Evolutionary conservation across 2,113 vertebrate genomes (phyloP), one percentile per base, ranked within the genome.

Genomic region (Gnathonemus longibarbis): DNA sequence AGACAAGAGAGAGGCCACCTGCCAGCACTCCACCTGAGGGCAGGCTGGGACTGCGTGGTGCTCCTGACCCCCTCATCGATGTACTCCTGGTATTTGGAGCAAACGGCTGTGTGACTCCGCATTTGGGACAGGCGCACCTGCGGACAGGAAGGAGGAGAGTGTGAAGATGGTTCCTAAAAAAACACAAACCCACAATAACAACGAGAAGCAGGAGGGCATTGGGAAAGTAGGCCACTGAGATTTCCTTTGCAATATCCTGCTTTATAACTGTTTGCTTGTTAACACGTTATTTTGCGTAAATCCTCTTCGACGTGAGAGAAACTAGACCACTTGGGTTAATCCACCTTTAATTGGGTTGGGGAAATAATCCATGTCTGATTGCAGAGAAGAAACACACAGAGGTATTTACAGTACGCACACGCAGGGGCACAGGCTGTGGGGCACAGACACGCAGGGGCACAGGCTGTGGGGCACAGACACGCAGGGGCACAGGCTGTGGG

Each of bases 11-110:
- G 21, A 3, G 49, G 87, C 35, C 21, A 24, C 35, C 31, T 66
- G n/a, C 66, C 17, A 74, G 3, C 9, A 9, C 27, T n/a, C 88
- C 94, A 98, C 98, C 97, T 97, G 90, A 96, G 94, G 91, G 96
- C 95, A 87, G 97, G 95, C 45, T 97, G 97, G 90, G 96, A 97
- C 94, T 98, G 97, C 52, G 96, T 96, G 35, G 97, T 97, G 49
- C 97, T 97, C 90, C 97, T 98, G 90, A 99, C 97, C 0, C 97
- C 98, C 91, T 99, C 97, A 94, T 98, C 98, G 87, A 99, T 97
- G 84, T 98, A 98, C 35, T 95, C 98, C 95, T 99, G 97, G 94
- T 98, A 99, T 92, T 99, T 99, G 62, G 97, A 94, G 94, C 98
- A 99, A 31, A 95, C 90, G 83, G 96, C 96, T 0, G 96, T 97